Evolutionary conservation across 1,140 invertebrate genomes (phyloP).

Genomic region (Hylaeus volcanicus): DNA sequence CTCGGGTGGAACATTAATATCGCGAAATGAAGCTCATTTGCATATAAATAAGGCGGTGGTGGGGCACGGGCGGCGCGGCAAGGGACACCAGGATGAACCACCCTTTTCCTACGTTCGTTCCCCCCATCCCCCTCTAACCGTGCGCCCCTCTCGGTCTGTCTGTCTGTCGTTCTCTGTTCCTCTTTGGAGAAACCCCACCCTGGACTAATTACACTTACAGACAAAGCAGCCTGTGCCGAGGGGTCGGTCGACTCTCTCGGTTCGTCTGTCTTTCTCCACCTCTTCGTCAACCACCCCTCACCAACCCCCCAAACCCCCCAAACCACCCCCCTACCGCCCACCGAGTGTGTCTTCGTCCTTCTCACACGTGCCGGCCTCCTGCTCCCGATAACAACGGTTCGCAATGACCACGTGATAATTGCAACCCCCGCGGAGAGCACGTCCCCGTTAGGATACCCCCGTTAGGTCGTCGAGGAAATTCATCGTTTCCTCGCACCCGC

Average conservation of each 20-base stretch:
- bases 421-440: conserved; percentile 70
- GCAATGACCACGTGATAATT: conserved; percentile 80
- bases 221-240: conserved; percentile 67
- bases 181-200: conserved; percentile 72
- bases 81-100: conserved; percentile 76
- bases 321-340: too few species aligned
- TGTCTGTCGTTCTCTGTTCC: conserved; percentile 29
- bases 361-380: conserved; percentile 37
- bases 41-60: conserved; percentile 89
- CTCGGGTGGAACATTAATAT: conserved; percentile 88
- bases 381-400: conserved; percentile 75
- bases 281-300: conserved; percentile 3
- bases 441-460: conserved; percentile 58
- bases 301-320: too few species aligned
- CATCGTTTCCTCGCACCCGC: conserved; percentile 66
- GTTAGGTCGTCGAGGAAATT: conserved; percentile 72
- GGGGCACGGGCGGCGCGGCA: conserved; percentile 62
- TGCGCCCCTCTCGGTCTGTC: conserved; percentile 27
- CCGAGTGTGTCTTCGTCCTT: conserved; percentile 16
- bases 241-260: conserved; percentile 69
- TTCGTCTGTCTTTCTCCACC: conserved; percentile 11
- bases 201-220: conserved; percentile 79
- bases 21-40: conserved; percentile 93
- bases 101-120: conserved; percentile 65
- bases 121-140: conserved; percentile 35